Evolutionary conservation across 1,140 invertebrate genomes (phyloP), one percentile per base, ranked within the genome.

Genomic region (Drosophila ironensis): DNA sequence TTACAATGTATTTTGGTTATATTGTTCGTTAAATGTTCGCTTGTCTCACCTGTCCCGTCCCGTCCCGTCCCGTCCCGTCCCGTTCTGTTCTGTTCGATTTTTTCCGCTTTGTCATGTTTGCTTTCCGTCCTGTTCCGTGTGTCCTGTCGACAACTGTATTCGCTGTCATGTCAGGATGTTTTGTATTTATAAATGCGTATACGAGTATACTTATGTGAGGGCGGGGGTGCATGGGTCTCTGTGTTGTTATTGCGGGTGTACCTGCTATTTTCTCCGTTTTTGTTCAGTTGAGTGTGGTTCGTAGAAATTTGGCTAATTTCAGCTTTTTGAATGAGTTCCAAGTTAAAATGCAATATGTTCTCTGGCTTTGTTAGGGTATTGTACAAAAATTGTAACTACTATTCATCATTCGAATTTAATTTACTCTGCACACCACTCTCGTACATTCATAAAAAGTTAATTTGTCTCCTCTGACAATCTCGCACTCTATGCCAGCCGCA

Each of bases 1-100:
- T 82, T 68, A 64, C 74, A 60, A 52, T 76, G 72, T 81, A 48
- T 53, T 67, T 50, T 33, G 53, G 47, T 33, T 76, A 64, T 82
- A 76, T 52, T 74, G 46, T 80, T 48, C 24, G 45, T 70, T 51
- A 60, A 60, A 60, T 52, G 45, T 64, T 51, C 35, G 24, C 16
- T 64, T 42, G 46, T 57, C 60, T 46, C 38, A 41, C 30, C 45
- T 57, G 16, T 54, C 11, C 41, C 12, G 20, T 17, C 20, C 38
- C 14, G 50, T 27, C 30, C 45, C 54, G 16, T 54, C 11, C 41
- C 12, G 20, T 17, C 20, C 38, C 14, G 53, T 37, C 30, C 45
- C 42, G 30, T 28, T 12, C 33, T 59, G 9, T 57, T 11, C 51
- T 44, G 30, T 46, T 71, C 22, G 45, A 40, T 50, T 11, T 46